A percentile compares a stretch with the other conserved stretches of the same genome.
Conservation (phyloP, 2,888 invertebrate genomes). For the Plebejus melissa region DNA sequence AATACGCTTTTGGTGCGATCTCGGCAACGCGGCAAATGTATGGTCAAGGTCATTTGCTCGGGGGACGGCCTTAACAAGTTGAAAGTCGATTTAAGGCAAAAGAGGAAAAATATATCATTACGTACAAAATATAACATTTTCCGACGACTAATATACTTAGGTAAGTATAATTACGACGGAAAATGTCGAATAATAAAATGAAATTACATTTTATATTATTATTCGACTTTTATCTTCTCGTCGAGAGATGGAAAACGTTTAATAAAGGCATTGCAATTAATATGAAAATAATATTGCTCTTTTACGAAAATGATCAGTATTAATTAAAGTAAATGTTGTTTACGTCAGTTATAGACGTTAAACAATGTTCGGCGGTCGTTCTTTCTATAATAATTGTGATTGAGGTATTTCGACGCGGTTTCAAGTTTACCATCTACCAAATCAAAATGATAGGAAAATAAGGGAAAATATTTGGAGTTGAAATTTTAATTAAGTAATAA, state of each 20-base stretch:
- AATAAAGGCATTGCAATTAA: too few species aligned
- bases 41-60: too few species aligned
- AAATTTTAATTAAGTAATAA: background rate
- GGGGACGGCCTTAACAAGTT: background rate
- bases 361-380: background rate
- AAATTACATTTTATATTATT: too few species aligned
- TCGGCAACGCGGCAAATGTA: too few species aligned
- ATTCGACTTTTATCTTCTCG: too few species aligned
- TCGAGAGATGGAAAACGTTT: too few species aligned
- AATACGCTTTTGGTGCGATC: too few species aligned
- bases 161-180: too few species aligned
- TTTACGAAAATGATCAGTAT: background rate
- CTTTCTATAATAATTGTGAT: background rate
- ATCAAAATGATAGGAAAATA: background rate
- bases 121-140: too few species aligned
- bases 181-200: too few species aligned
- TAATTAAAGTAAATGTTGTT: background rate
- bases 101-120: background rate
- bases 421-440: background rate
- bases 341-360: background rate
- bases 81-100: conserved; percentile 7
- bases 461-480: background rate
- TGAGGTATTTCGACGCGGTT: background rate
- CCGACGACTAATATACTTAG: too few species aligned
- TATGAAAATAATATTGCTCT: too few species aligned